Evolutionary conservation across 1,140 invertebrate genomes (phyloP), one percentile per base, ranked within the genome.

Genomic region (Centruroides vittatus): DNA sequence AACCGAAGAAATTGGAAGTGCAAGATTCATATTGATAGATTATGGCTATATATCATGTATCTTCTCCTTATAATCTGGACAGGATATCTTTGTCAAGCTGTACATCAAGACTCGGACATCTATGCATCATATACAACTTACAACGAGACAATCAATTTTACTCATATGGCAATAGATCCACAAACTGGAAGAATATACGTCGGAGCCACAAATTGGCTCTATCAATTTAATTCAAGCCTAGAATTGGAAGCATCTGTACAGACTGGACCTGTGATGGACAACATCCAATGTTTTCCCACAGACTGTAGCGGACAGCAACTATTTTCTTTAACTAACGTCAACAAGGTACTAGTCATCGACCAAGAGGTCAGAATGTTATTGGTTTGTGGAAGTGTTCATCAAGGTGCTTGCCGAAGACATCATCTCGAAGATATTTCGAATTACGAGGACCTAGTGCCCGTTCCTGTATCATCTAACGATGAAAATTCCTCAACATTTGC

Each of bases 321-420:
- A 61, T 82, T 84, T 64, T 79, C 81, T 62, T 83, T 82, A 54
- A 84, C 93, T 71, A 94, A 91, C 74, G 84, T 89, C 57, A 96
- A 94, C 74, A 97, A 97, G 76, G 83, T 93, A 60, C 77, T 98
- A 60, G 80, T 97, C 7, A 83, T 95, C 35, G 90, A 95, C 73
- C 80, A 86, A 62, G 84, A 85, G 62, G 82, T 85, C 9, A 80
- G 84, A 55, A 83, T 80, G 41, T 78, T 98, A 34, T 88, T 98
- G 53, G 83, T 82, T 12, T 97, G 94, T 71, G 91, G 90, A 35
- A 93, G 88, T 47, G 75, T 92, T 47, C 79, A 82, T 36, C 90
- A 94, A 77, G 87, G 91, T 58, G 86, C 94, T 51, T 93, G 90
- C 73, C 82, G 82, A 67, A 88, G 89, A 71, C 92, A 90, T 73